Evolutionary conservation across 2,888 invertebrate genomes (phyloP).

Genomic region (Brassicogethes aeneus): DNA sequence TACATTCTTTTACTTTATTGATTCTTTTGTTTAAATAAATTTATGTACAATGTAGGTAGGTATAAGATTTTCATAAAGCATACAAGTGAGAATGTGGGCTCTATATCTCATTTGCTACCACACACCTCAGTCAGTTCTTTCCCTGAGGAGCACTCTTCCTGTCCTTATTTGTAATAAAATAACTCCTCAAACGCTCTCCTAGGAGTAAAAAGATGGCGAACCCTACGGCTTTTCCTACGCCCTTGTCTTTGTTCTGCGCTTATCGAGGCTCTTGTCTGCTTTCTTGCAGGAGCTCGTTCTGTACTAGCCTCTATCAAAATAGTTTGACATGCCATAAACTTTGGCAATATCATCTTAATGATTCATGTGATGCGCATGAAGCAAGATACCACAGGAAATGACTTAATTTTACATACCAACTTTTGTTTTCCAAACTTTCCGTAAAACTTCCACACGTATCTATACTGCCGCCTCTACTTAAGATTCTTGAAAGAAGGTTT

Average conservation of each 20-base stretch:
- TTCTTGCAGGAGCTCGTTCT: conserved; percentile 16
- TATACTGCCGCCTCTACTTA: no score
- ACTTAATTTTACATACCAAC: no score
- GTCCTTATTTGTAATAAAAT: conserved; percentile 45
- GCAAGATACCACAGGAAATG: no score
- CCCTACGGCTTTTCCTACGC: conserved; percentile 29
- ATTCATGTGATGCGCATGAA: conserved; percentile 23
- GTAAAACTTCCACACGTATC: no score
- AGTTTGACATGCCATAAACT: conserved; percentile 34
- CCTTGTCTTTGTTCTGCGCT: conserved; percentile 29
- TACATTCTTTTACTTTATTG: no score
- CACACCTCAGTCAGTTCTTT: conserved; percentile 37
- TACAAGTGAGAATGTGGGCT: conserved; percentile 13
- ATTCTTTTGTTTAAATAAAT: no score
- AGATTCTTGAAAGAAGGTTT: no score
- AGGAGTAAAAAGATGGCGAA: conserved; percentile 39
- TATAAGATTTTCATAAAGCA: conserved; percentile 3
- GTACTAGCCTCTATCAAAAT: conserved; percentile 28
- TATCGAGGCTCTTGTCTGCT: conserved; percentile 11
- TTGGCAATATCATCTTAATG: conserved; percentile 36
- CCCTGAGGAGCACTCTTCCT: conserved; percentile 40
- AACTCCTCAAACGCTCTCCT: conserved; percentile 41
- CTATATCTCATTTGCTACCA: conserved; percentile 39
- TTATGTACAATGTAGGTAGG: no score
- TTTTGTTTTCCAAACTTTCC: no score